Evolutionary conservation across 2,888 invertebrate species (phyloP).

Genomic region (Torymus auratus): DNA sequence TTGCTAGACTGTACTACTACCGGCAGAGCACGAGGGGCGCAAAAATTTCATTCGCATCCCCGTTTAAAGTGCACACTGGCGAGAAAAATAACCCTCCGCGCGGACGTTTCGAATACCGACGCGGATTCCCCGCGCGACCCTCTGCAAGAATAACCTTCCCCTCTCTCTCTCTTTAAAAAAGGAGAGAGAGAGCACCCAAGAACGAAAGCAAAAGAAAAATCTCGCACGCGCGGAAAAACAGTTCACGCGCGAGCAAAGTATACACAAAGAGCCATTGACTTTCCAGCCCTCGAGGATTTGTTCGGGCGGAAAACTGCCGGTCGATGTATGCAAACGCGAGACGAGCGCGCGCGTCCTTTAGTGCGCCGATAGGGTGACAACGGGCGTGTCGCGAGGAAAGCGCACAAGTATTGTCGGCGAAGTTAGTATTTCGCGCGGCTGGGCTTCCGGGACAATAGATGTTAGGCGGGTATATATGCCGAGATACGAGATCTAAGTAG

Average conservation of each 20-base stretch:
- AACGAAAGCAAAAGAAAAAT: constrained; percentile 23
- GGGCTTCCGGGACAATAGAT: constrained; percentile 71
- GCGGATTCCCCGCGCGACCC: constrained; percentile 25
- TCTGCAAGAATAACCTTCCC: too few relatives aligned
- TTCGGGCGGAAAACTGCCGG: constrained; percentile 75
- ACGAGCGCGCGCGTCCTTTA: constrained; percentile 67
- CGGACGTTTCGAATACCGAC: constrained; percentile 42
- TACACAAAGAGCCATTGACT: constrained; percentile 38
- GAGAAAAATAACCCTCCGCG: constrained; percentile 44
- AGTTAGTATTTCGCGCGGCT: constrained; percentile 31
- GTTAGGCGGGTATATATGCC: constrained; percentile 59
- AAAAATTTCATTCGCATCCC: constrained; percentile 49
- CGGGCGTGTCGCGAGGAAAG: constrained; percentile 65
- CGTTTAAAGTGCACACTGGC: constrained; percentile 23
- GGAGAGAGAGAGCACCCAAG: neutral
- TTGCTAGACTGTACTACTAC: neutral
- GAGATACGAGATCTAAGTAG: constrained; percentile 77
- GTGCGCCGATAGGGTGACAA: constrained; percentile 75
- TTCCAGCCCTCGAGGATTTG: constrained; percentile 68
- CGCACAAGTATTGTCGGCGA: constrained; percentile 64
- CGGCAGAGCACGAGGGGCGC: neutral
- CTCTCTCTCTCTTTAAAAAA: neutral
- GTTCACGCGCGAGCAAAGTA: neutral
- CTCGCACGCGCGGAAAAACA: neutral
- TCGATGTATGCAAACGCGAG: constrained; percentile 76